A percentile compares a stretch with the other conserved stretches of the same genome.
Conservation (phyloP, 2,888 invertebrate species). For the Lasiommata megera region DNA sequence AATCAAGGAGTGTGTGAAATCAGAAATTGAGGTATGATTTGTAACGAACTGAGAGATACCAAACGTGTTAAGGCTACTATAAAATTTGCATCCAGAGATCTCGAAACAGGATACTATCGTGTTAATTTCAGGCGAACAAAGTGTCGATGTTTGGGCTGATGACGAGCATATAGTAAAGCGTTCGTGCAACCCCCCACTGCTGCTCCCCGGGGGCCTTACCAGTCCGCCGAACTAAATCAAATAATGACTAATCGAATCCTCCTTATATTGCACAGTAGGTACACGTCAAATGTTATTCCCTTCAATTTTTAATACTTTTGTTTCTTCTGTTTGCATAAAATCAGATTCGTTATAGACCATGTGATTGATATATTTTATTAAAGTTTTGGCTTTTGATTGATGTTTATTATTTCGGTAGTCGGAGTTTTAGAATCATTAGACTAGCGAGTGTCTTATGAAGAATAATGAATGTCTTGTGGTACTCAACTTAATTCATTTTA, state of each 20-base stretch:
- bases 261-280: conserved; percentile 81
- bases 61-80: conserved; percentile 18
- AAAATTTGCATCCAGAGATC: conserved; percentile 18
- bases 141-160: conserved; percentile 75
- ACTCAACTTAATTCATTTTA: conserved; percentile 76
- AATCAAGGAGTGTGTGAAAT: background rate
- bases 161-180: conserved; percentile 60
- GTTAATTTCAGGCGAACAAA: conserved; percentile 53
- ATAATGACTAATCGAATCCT: conserved; percentile 81
- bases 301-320: conserved; percentile 72
- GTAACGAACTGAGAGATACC: background rate
- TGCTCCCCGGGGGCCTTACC: conserved; percentile 65
- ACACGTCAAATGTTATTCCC: conserved; percentile 79
- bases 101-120: conserved; percentile 41
- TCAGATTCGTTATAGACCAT: conserved; percentile 76
- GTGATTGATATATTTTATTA: conserved; percentile 79
- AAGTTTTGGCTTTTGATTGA: conserved; percentile 72
- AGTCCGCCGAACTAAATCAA: conserved; percentile 79
- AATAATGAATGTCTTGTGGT: conserved; percentile 71
- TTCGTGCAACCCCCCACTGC: conserved; percentile 72
- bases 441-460: conserved; percentile 74
- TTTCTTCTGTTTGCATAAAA: conserved; percentile 76
- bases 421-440: conserved; percentile 77
- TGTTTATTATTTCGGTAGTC: conserved; percentile 81
- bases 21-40: background rate